Evolutionary conservation across 2,113 vertebrate genomes (phyloP), one percentile per base, ranked within the genome.

Genomic region (Podarcis muralis): DNA sequence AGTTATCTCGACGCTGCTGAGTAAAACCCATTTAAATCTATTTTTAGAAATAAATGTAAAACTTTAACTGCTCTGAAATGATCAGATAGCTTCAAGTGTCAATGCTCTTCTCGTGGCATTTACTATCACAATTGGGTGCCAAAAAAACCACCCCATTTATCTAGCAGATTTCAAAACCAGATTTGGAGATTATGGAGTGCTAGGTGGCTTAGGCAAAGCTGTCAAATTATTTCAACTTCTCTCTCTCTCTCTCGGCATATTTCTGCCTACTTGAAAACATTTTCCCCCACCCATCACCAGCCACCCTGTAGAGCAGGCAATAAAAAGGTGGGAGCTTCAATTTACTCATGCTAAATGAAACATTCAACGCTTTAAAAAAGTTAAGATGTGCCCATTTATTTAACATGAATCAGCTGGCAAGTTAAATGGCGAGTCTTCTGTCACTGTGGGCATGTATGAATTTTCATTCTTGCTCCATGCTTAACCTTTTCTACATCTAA

Each of bases 51-150:
- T 1, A 88, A 11, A 90, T 62, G 59, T 62, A 62, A 62, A 62
- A 30, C n/a, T 85, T n/a, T 1, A 11, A 89, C 83, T 86, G 83
- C 83, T 88, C 35, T n/a, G 22, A n/a, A 40, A 11, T 57, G 48
- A 7, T 88, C 86, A 53, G 81, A 9, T 71, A 30, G 81, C 2
- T 0, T 27, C 65, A 1, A 4, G 30, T 53, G 66, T 57, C 0
- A 40, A 69, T 0, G 0, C 0, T 12, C 65, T 85, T 80, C 27
- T 71, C 82, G 22, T 48, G 81, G 0, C 0, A 79, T 20, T 87
- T 85, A 20, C 43, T 82, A 23, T 3, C 48, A 72, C 22, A 71
- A 72, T 20, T 83, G 37, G 87, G 86, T 27, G 0, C 0, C 48
- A 53, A 53, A 72, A 48, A 78, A 30, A 4, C 27, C 22, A 1